A percentile compares a stretch with the other conserved stretches of the same genome.
These are phyloP conservation scores for Theristus sp. DNA, from an alignment of 2,888 invertebrate genomes.

Conservation along the genomic window DNA sequence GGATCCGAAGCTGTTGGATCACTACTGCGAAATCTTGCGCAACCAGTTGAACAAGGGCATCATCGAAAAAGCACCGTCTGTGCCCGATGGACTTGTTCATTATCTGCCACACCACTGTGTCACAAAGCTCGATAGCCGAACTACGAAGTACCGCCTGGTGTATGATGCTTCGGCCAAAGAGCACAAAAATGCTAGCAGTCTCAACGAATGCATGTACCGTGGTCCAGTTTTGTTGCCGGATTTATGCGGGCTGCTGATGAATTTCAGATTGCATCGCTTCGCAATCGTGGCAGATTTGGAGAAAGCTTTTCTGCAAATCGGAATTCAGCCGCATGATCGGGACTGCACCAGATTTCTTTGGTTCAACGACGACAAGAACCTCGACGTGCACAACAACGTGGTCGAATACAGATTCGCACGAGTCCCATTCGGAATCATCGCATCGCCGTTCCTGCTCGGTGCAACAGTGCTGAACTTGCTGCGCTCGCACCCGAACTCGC, in stretches of 20 bases:
- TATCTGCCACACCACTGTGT: no score
- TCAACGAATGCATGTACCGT: slow-evolving; percentile 2
- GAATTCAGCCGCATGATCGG: neutral
- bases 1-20: neutral
- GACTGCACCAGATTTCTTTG: slow-evolving; percentile 3
- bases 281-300: slow-evolving; percentile 3
- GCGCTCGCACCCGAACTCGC: neutral
- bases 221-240: slow-evolving; percentile 3
- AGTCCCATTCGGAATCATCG: slow-evolving; percentile 3
- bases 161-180: neutral
- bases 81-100: neutral
- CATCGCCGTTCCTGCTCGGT: slow-evolving; percentile 1
- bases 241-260: slow-evolving; percentile 1
- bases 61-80: neutral
- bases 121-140: neutral
- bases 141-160: neutral
- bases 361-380: neutral
- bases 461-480: neutral
- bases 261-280: neutral
- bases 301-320: slow-evolving; percentile 3
- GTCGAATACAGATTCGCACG: neutral
- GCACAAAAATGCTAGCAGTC: neutral
- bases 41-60: slow-evolving; percentile 3
- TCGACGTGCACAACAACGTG: neutral
- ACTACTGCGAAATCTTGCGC: neutral